Percentiles rank a stretch among this genome's conserved stretches.
Conservation (phyloP, 2,113 vertebrate genomes). For the Crotalus tigris region DNA sequence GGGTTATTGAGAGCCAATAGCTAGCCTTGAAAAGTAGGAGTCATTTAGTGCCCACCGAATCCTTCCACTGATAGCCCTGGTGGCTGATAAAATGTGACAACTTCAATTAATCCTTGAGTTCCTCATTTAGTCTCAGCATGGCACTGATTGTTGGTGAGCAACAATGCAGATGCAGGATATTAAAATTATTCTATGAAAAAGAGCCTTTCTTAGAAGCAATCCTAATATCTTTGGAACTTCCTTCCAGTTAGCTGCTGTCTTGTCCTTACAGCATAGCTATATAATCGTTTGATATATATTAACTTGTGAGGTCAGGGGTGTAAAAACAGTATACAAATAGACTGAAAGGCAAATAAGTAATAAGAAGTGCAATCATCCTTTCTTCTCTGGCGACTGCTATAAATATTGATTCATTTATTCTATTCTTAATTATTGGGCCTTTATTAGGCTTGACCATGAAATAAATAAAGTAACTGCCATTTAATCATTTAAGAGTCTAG, state of each 20-base stretch:
- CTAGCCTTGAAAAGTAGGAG: not conserved
- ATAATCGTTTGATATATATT: not conserved
- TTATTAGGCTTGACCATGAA: not conserved
- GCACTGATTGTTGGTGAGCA: not conserved
- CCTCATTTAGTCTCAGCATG: not conserved
- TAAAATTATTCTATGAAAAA: not conserved
- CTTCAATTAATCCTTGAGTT: not conserved
- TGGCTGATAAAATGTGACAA: not conserved
- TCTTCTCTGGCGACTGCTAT: not conserved
- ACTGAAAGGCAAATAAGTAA: not conserved
- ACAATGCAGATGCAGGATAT: not conserved
- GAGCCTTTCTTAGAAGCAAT: not conserved
- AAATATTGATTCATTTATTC: not conserved
- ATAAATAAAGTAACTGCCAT: not conserved
- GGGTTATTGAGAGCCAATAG: not conserved
- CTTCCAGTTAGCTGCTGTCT: not conserved
- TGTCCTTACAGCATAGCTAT: not conserved
- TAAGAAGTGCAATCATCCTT: not conserved
- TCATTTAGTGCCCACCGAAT: not conserved
- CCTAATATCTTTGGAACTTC: not conserved
- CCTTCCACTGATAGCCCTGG: not conserved
- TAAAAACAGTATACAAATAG: not conserved
- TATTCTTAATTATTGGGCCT: not conserved
- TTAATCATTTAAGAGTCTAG: not conserved
- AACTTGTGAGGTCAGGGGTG: not conserved